Percentiles rank a stretch among this genome's conserved stretches.
These are phyloP conservation scores for Notarius quadriscutis DNA, from an alignment of 2,113 vertebrate species.

Conservation along the genomic window DNA sequence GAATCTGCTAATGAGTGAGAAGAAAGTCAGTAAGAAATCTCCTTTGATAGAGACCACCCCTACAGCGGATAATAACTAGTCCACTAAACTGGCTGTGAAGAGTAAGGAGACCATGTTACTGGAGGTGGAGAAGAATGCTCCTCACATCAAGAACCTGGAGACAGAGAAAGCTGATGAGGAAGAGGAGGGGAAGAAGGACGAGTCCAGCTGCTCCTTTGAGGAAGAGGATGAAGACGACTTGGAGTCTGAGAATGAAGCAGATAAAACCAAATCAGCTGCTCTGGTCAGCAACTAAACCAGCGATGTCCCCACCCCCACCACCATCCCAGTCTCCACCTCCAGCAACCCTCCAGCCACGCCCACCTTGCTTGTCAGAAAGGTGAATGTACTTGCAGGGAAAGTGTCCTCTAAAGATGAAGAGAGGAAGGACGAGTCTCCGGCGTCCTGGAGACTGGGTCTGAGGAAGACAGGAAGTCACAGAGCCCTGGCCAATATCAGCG, in stretches of 20 bases:
- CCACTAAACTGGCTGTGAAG: slow-evolving; percentile 84
- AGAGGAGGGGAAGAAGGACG: slow-evolving; percentile 95
- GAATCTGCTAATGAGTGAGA: slow-evolving; percentile 91
- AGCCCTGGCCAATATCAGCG: slow-evolving; percentile 92
- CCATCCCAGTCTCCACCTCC: slow-evolving; percentile 76
- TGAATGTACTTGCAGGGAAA: slow-evolving; percentile 79
- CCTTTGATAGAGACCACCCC: slow-evolving; percentile 92
- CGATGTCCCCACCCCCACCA: slow-evolving; percentile 66
- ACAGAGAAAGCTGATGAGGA: slow-evolving; percentile 93
- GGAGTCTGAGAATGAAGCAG: slow-evolving; percentile 95
- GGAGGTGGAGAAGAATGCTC: slow-evolving; percentile 88
- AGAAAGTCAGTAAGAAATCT: slow-evolving; percentile 91
- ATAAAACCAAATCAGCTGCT: slow-evolving; percentile 84
- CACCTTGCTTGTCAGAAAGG: slow-evolving; percentile 92
- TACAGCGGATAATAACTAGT: slow-evolving; percentile 93
- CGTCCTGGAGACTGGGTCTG: slow-evolving; percentile 91
- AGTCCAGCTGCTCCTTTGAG: slow-evolving; percentile 98
- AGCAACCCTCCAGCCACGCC: slow-evolving; percentile 81
- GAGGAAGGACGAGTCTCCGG: slow-evolving; percentile 93
- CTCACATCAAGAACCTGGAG: slow-evolving; percentile 89
- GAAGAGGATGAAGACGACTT: slow-evolving; percentile 98
- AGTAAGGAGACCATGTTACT: slow-evolving; percentile 94
- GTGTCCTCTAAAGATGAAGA: slow-evolving; percentile 91
- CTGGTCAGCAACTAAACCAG: slow-evolving; percentile 80
- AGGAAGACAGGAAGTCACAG: slow-evolving; percentile 97